Evolutionary conservation across 2,797 vertebrate species (phyloP).

Genomic region (Sebastiscus albofasciatus): DNA sequence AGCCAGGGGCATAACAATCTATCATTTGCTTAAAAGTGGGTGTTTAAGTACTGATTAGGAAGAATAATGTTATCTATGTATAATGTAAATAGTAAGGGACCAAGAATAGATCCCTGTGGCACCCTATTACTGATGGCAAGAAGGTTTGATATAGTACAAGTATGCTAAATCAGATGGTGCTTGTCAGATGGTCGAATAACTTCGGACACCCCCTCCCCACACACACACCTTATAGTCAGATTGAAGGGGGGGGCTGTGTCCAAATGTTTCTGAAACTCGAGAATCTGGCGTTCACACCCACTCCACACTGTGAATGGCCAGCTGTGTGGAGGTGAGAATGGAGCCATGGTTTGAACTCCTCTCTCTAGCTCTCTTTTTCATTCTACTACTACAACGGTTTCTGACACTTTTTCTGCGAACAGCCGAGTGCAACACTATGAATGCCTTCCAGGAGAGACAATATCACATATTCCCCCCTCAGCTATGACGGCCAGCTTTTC

Average conservation of each 20-base stretch:
- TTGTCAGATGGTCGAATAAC: neutral
- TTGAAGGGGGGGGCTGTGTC: neutral
- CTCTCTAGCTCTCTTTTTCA: neutral
- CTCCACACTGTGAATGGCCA: neutral
- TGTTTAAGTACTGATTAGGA: neutral
- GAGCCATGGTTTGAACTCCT: neutral
- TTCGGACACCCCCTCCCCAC: neutral
- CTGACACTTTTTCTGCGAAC: neutral
- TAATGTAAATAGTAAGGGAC: conserved; percentile 2
- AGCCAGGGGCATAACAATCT: neutral
- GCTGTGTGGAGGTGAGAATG: neutral
- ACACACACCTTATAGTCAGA: neutral
- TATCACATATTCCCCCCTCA: neutral
- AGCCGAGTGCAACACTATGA: neutral
- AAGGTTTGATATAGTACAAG: neutral
- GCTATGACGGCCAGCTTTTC: neutral
- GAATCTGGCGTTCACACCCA: neutral
- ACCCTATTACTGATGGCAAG: neutral
- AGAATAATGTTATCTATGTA: neutral
- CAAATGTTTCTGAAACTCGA: neutral
- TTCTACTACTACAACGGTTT: neutral
- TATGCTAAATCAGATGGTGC: neutral
- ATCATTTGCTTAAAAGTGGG: neutral
- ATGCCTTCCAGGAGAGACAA: neutral
- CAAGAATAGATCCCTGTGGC: neutral